Base-by-base conservation (phyloP, 2,113 vertebrate genomes). In the Trichomycterus rosablanca region DNA sequence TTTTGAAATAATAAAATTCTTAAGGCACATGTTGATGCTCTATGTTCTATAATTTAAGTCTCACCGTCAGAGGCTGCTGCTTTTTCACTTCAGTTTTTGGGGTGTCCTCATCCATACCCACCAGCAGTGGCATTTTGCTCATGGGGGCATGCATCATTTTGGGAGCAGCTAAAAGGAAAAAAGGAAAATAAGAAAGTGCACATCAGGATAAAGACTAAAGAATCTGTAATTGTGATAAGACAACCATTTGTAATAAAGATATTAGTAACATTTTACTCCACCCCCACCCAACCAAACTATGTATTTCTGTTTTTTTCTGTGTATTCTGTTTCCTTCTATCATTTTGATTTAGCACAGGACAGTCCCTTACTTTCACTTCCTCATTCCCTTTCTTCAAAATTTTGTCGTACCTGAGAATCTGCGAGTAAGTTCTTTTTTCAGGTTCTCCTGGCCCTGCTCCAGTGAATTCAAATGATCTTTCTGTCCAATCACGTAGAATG, bases 141-240 rank as follows among this genome's bases (percentile, higher is more conserved):
- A 81, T 68, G 1, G 89, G 70, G 67, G 91, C 72, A 7, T 63
- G 80, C 79, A 89, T 74, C 58, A 78, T 74, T 32, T 80, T 74
- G 56, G 82, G 20, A 23, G 71, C 73, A 73, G 8, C 64, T 57
- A 20, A 66, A 60, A 14, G 4, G 32, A 66, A 18, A 20, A 66
- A 60, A 14, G 4, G 32, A 66, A 18, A 30, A 26, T 23, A 10
- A 12, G 26, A 34, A 40, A 37, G 2, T 19, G n/a, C 26, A 34
- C 16, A 46, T 18, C 18, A 45, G 2, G 2, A 24, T 6, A 4
- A n/a, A n/a, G n/a, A n/a, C n/a, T n/a, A n/a, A n/a, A n/a, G n/a
- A n/a, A n/a, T n/a, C n/a, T n/a, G n/a, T n/a, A n/a, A n/a, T n/a
- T n/a, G n/a, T n/a, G n/a, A n/a, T n/a, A n/a, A n/a, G n/a, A n/a